Evolutionary conservation across 2,888 invertebrate genomes (phyloP).

Genomic region (Lasioglossum leucozonium): DNA sequence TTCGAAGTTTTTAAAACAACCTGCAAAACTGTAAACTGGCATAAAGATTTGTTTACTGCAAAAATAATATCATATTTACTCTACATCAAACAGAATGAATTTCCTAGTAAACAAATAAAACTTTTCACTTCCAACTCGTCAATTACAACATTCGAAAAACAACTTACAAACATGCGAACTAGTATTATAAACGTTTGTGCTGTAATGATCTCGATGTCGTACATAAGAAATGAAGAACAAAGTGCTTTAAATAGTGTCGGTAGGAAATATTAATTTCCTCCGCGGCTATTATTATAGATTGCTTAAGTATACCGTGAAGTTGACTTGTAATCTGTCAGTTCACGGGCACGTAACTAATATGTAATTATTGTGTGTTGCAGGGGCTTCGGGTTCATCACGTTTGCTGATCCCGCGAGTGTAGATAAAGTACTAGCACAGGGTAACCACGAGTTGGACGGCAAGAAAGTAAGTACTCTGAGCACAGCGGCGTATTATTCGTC

Average conservation of each 20-base stretch:
- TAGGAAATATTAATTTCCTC: background rate
- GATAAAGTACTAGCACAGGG: slow-evolving; percentile 99
- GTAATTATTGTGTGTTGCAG: slow-evolving; percentile 87
- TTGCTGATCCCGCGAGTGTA: slow-evolving; percentile 98
- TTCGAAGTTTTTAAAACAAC: background rate
- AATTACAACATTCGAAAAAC: background rate
- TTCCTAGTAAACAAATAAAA: background rate
- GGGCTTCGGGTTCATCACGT: slow-evolving; percentile 99
- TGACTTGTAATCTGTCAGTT: background rate
- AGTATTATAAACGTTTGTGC: background rate
- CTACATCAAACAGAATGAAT: background rate
- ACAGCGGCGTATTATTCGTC: background rate
- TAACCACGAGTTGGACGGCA: slow-evolving; percentile 99
- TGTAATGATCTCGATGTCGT: background rate
- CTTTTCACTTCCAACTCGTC: background rate
- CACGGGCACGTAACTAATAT: slow-evolving; percentile 5
- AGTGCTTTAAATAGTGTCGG: background rate
- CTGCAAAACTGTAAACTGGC: background rate
- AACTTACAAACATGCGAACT: background rate
- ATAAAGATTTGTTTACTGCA: background rate
- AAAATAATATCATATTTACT: background rate
- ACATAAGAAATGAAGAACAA: background rate
- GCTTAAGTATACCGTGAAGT: background rate
- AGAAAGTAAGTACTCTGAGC: slow-evolving; percentile 92
- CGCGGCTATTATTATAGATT: background rate